Evolutionary conservation across 1,140 invertebrate genomes (phyloP).

Genomic region (Tetragonula clypearis): DNA sequence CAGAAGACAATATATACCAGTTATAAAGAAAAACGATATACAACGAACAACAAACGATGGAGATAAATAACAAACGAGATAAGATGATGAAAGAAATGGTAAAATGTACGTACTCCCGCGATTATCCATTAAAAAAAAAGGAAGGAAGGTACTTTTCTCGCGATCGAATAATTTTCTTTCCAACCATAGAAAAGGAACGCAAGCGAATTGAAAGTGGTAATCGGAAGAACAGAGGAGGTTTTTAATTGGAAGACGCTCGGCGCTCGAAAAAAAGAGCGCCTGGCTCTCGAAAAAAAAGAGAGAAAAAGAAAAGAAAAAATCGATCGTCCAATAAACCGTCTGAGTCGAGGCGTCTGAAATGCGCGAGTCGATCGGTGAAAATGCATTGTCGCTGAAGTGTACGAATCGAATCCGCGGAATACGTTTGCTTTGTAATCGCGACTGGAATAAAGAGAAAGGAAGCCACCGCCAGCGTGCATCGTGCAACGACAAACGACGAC

Average conservation of each 20-base stretch:
- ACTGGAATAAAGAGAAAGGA: conserved; percentile 17
- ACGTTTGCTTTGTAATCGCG: conserved; percentile 10
- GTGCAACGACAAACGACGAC: conserved; percentile 29
- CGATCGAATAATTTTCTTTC: not conserved
- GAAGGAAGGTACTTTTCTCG: not conserved
- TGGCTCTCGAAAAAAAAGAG: too few relatives aligned
- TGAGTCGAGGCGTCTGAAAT: not conserved
- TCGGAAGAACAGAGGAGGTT: not conserved
- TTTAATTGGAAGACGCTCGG: not conserved
- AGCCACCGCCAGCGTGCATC: conserved; percentile 16
- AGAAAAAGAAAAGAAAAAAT: not conserved
- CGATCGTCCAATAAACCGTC: not conserved
- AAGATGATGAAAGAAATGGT: too few relatives aligned
- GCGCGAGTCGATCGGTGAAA: not conserved
- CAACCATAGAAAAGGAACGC: not conserved
- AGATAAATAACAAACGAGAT: too few relatives aligned
- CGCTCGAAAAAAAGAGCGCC: not conserved
- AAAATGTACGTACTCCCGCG: too few relatives aligned
- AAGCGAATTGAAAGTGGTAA: not conserved
- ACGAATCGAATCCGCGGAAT: not conserved
- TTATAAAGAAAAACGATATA: too few relatives aligned
- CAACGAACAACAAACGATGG: too few relatives aligned
- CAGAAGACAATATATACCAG: too few relatives aligned
- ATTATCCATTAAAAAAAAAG: not conserved
- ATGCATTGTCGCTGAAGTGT: not conserved